Base-by-base conservation (phyloP, 2,797 vertebrate species). In the Alca torda region DNA sequence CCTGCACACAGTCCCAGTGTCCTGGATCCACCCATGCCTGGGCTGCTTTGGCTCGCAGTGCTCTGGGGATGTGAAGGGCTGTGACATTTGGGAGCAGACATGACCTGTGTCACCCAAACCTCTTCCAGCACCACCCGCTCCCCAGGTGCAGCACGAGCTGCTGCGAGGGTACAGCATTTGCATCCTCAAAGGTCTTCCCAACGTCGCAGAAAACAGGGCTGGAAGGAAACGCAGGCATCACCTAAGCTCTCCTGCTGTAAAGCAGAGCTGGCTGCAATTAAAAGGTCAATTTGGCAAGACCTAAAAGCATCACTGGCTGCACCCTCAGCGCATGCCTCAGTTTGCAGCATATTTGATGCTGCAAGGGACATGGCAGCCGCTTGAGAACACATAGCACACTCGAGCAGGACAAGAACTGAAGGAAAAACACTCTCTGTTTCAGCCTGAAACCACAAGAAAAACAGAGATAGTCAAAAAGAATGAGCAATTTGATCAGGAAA, bases 391-490 rank as follows among this genome's bases (percentile, higher is more conserved):
- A 33, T 6, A 76, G 69, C 67, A 77, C 23, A 26, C 82, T 76
- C 1, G 2, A 95, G 57, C 63, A 88, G 75, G 82, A 68, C 72
- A 79, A 63, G 87, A 77, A 28, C 56, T 15, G 43, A 51, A 84
- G 64, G 74, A 83, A 94, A 94, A 95, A 68, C 48, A 61, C 17
- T 11, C 39, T 48, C 76, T 86, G 12, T 63, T 95, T 90, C 87
- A 94, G 86, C 63, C 89, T 65, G 56, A 82, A 95, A 95, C 68
- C 74, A 82, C 6, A 45, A 93, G 81, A 61, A 83, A 95, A 96
- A 92, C 17, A 77, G 56, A 76, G 88, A 89, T 92, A 76, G 78
- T 79, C 2, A 83, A 94, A 86, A 94, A 87, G 81, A 92, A 91
- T 51, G 87, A 94, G 84, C 72, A 80, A 91, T 59, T 61, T 92